phyloP scores from a whole-genome alignment of 1,140 invertebrate species.

The Hylyphantes graminicola region DNA sequence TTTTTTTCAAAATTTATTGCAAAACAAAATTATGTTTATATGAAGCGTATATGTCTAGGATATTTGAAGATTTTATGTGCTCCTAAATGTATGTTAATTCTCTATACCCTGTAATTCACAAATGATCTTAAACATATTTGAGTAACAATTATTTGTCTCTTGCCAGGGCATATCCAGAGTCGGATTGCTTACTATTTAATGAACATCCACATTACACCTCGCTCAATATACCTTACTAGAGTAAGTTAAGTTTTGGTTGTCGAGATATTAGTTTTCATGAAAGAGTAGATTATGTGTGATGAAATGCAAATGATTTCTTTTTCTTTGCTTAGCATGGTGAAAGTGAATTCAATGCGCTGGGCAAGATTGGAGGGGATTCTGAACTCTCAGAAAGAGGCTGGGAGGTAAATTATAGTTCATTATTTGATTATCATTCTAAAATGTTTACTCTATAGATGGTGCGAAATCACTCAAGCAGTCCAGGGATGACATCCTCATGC shows the following conservation, averaged over 20 bases:
- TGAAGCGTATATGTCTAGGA: too few relatives aligned
- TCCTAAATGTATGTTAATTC: too few relatives aligned
- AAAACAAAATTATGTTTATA: too few relatives aligned
- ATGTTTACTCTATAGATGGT: too few relatives aligned
- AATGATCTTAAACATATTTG: background rate
- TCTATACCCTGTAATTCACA: too few relatives aligned
- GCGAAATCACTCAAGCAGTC: too few relatives aligned
- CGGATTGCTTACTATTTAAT: constrained; percentile 99
- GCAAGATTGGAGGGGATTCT: constrained; percentile 96
- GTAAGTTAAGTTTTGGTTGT: constrained; percentile 46
- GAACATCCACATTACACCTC: constrained; percentile 98
- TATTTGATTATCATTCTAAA: too few relatives aligned
- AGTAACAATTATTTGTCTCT: background rate
- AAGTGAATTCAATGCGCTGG: constrained; percentile 90
- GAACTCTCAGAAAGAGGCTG: constrained; percentile 85
- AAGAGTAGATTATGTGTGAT: background rate
- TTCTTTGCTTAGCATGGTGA: constrained; percentile 85
- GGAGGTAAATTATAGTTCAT: constrained; percentile 66
- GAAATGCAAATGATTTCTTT: constrained; percentile 2
- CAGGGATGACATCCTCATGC: too few relatives aligned
- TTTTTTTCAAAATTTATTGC: too few relatives aligned
- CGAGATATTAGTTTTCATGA: background rate
- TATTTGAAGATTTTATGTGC: too few relatives aligned
- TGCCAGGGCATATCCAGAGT: constrained; percentile 91
- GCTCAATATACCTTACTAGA: constrained; percentile 93